Conservation (phyloP, 2,888 invertebrate species). For the Myathropa florea region DNA sequence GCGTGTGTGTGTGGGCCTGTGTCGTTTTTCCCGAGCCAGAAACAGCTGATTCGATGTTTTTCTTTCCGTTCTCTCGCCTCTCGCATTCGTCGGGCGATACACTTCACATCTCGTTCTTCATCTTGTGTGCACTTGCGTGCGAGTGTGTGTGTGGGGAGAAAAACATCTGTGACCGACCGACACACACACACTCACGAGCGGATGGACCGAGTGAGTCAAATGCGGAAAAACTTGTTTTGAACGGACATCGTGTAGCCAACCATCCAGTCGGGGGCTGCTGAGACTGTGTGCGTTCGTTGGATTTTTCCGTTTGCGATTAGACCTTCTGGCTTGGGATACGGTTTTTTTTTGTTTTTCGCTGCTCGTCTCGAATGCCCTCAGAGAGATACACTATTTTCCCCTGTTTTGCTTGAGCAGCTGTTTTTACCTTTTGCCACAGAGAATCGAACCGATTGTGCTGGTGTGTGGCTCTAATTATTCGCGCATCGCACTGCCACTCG, state of each 20-base stretch:
- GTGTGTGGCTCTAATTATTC: slow-evolving; percentile 56
- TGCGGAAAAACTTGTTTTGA: slow-evolving; percentile 65
- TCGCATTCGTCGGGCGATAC: slow-evolving; percentile 16
- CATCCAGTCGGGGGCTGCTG: background rate
- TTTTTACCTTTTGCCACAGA: slow-evolving; percentile 44
- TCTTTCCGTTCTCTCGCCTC: slow-evolving; percentile 42
- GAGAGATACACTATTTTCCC: slow-evolving; percentile 8
- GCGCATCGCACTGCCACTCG: slow-evolving; percentile 23
- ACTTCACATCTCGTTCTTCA: background rate
- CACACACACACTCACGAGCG: slow-evolving; percentile 6
- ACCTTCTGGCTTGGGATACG: slow-evolving; percentile 24
- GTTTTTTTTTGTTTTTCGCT: background rate
- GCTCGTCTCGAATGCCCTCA: background rate
- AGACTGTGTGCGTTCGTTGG: background rate
- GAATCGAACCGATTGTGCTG: background rate
- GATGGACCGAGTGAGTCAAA: background rate
- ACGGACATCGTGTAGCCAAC: background rate
- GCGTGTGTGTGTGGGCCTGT: background rate
- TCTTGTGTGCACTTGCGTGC: slow-evolving; percentile 29
- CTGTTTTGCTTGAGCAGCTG: slow-evolving; percentile 53
- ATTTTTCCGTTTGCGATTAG: slow-evolving; percentile 15
- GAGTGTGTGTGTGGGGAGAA: slow-evolving; percentile 36
- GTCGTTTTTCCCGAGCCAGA: slow-evolving; percentile 1
- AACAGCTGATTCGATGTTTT: slow-evolving; percentile 71
- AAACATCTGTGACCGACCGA: slow-evolving; percentile 63